Base-by-base conservation (phyloP, 2,888 invertebrate species). In the Reticulitermes lucifugus region DNA sequence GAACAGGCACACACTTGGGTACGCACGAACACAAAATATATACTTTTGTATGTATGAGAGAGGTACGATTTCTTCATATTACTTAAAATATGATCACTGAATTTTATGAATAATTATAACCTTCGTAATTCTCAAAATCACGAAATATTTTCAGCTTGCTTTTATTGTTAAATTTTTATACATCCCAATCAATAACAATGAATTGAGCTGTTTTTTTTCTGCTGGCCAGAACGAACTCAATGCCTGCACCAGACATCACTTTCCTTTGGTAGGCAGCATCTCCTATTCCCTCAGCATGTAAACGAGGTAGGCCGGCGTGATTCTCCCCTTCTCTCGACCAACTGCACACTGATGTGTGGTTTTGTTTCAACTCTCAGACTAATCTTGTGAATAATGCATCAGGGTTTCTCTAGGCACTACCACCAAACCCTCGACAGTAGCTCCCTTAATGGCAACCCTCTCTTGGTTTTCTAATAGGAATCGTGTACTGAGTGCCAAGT, bases 321-420 rank as follows among this genome's bases (percentile, higher is more conserved):
- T 41, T 29, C 41, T 41, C 14, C 21, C 41, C 29, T 73, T 46
- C 46, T 46, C 9, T 46, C 12, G 10, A 35, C 12, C 73, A 41
- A 41, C 73, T 10, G 21, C 29, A 73, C 12, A 41, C 10, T 46
- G 51, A 41, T 46, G 77, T 77, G 77, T 77, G 77, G 77, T 77
- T 77, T 21, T 22, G 46, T 46, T 41, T 22, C 51, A 2, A n/a
- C 22, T 83, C 46, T 25, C 71, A 80, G 46, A 29, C 82, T 46
- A 71, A 83, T 83, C 82, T 83, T 83, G 82, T 83, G 82, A 83
- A 83, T 83, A 83, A 83, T 83, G 70, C 82, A 83, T 41, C 70
- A 81, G 71, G n/a, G 82, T 83, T 83, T 77, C 77, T 77, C 77
- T 77, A 46, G 82, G 82, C 82, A 46, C 82, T 46, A 46, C 70